These are phyloP conservation scores for Galbula dea DNA, from an alignment of 2,113 vertebrate genomes.

Conservation along the genomic window DNA sequence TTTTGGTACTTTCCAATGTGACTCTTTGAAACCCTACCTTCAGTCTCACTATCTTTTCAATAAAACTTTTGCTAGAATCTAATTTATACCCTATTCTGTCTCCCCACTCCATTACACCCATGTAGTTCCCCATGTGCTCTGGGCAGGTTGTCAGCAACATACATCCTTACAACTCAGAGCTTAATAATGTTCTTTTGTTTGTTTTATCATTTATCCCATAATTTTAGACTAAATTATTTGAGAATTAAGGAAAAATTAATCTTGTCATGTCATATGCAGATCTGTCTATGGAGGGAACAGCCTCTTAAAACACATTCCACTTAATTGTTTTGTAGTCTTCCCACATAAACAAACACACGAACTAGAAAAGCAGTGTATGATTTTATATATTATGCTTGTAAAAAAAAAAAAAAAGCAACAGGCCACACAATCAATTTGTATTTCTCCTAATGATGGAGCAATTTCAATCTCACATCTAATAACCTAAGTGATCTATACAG, in stretches of 20 bases:
- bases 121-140: neutral
- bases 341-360: neutral
- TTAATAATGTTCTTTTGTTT: neutral
- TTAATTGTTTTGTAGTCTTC: neutral
- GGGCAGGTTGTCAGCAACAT: neutral
- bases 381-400: neutral
- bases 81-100: neutral
- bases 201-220: neutral
- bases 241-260: neutral
- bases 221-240: neutral
- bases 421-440: neutral
- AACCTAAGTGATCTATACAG: neutral
- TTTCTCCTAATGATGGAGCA: neutral
- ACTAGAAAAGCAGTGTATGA: neutral
- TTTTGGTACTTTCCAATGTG: neutral
- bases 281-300: neutral
- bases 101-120: neutral
- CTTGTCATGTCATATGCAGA: neutral
- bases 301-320: neutral
- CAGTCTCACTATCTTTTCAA: neutral
- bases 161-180: neutral
- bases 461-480: neutral
- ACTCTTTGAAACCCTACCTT: neutral
- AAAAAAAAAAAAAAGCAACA: conserved; percentile 8
- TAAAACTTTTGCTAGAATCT: neutral